phyloP scores from a whole-genome alignment of 2,888 invertebrate genomes.

The Perizoma flavofasciatum region DNA sequence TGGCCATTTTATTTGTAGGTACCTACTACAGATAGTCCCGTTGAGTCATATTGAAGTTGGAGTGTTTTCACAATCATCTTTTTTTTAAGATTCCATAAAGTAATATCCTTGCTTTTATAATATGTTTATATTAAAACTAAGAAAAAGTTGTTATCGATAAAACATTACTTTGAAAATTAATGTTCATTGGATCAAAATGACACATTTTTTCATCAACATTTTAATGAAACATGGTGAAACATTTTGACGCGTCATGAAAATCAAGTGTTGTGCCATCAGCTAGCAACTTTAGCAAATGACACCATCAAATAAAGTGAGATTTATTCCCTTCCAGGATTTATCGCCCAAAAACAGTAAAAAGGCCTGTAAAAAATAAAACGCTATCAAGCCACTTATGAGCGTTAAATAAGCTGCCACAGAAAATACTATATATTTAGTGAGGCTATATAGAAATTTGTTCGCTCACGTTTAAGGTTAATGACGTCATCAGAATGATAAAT shows the following conservation, averaged over 20 bases:
- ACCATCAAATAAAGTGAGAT: constrained; percentile 32
- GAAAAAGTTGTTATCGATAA: constrained; percentile 1
- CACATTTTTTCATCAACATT: neutral
- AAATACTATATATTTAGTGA: constrained; percentile 33
- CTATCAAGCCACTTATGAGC: constrained; percentile 31
- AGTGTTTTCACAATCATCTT: no score
- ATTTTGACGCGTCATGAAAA: constrained; percentile 19
- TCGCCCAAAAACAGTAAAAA: constrained; percentile 29
- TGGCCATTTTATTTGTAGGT: no score
- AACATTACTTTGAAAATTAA: neutral
- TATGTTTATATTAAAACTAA: neutral
- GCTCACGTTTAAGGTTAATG: constrained; percentile 61
- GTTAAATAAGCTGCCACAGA: constrained; percentile 32
- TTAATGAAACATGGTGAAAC: constrained; percentile 1
- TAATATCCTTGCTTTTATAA: neutral
- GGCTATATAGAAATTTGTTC: constrained; percentile 48
- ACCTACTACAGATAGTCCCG: no score
- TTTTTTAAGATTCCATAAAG: no score
- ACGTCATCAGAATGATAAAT: constrained; percentile 68
- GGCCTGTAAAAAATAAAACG: constrained; percentile 29
- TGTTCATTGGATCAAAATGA: no score
- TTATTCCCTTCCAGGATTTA: constrained; percentile 26
- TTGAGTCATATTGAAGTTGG: no score
- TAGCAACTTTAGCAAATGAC: constrained; percentile 22
- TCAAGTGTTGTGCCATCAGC: constrained; percentile 18